Evolutionary conservation across 2,113 vertebrate genomes (phyloP), one percentile per base, ranked within the genome.

Genomic region (Trinectes maculatus): DNA sequence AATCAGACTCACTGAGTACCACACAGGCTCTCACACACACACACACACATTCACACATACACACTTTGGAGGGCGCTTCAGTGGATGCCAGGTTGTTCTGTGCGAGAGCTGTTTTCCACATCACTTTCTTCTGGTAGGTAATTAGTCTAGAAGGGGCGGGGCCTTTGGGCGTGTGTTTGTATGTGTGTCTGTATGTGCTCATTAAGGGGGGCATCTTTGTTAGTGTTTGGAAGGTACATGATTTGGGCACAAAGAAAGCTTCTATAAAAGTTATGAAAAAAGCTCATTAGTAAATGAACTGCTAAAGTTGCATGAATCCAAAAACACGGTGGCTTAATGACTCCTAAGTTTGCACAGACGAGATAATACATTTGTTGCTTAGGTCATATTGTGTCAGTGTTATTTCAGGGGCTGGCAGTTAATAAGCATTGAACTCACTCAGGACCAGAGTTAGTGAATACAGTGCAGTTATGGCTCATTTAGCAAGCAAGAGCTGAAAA

Each of bases 1-100:
- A 91, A 91, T 89, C 87, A 83, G 87, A 87, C 80, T 85, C 71
- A 77, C 74, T 69, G 71, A 84, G 69, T 53, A 64, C 51, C 34
- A 33, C 71, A 64, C 37, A 28, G 31, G 28, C 28, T 43, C 49
- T 55, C 49, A 55, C 19, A 56, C 9, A 10, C 48, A 44, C 52
- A 69, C 59, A 31, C 24, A 21, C 39, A 55, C 9, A 37, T 22
- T 18, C 31, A 51, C 42, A 18, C 24, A 26, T 31, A 42, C 51
- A 56, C 51, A 73, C 40, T 15, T n/a, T 52, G 39, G 11, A 44
- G 46, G 42, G 42, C 39, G 71, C 58, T 59, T 55, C 44, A 62
- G 44, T 47, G 57, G n/a, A 34, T 65, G 70, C 28, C 52, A 72
- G 57, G 66, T 60, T 65, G 60, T 51, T 64, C 52, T 31, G 48